These are phyloP conservation scores for Rhinoderma darwinii DNA, from an alignment of 2,113 vertebrate genomes.

Conservation along the genomic window DNA sequence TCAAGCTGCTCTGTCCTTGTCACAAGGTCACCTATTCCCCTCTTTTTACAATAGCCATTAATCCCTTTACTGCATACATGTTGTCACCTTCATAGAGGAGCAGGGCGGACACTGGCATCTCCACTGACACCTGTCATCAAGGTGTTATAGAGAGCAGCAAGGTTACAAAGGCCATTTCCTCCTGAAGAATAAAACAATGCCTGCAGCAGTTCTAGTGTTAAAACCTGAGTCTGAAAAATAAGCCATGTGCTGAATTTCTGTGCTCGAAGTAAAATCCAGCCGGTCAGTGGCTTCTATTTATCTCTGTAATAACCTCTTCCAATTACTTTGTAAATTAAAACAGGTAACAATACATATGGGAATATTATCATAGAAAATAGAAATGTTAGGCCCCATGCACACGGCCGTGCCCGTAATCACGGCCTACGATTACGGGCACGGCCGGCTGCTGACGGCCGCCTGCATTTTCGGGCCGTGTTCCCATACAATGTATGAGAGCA, in stretches of 20 bases:
- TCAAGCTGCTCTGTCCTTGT: slow-evolving; percentile 39
- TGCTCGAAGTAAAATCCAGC: neutral
- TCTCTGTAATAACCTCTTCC: neutral
- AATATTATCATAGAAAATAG: neutral
- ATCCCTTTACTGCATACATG: slow-evolving; percentile 47
- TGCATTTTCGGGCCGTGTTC: too few species aligned
- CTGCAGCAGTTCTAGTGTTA: neutral
- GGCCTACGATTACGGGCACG: too few species aligned
- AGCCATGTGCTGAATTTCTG: neutral
- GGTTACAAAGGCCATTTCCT: slow-evolving; percentile 6
- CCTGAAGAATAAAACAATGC: neutral
- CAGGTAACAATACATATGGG: neutral
- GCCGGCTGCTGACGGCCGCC: too few species aligned
- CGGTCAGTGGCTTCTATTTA: slow-evolving; percentile 10
- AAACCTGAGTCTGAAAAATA: neutral
- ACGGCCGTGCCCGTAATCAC: neutral
- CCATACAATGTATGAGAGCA: too few species aligned
- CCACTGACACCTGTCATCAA: slow-evolving; percentile 44
- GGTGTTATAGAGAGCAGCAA: slow-evolving; percentile 27
- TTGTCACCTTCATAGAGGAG: slow-evolving; percentile 21
- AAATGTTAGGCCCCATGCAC: neutral
- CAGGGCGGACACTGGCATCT: slow-evolving; percentile 28
- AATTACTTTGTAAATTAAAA: slow-evolving; percentile 37
- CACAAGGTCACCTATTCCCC: slow-evolving; percentile 55
- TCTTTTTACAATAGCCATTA: slow-evolving; percentile 51